Conservation (phyloP, 2,113 vertebrate genomes). For the Vireo altiloquus region DNA sequence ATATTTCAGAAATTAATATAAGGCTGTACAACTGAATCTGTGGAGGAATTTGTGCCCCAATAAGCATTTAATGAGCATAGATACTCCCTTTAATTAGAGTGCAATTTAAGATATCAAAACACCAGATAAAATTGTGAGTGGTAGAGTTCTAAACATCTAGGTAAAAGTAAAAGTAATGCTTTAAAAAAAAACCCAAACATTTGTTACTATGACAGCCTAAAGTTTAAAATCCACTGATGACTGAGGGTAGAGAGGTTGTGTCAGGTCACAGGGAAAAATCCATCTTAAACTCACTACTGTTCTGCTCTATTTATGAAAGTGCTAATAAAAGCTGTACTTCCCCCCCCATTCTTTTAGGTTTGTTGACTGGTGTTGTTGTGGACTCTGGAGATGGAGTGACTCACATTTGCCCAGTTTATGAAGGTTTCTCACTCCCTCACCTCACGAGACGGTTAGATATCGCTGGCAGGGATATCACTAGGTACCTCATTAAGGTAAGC, state of each 20-base stretch:
- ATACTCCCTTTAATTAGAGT: background rate
- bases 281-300: rapidly evolving
- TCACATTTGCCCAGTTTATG: constrained; percentile 97
- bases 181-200: rapidly evolving
- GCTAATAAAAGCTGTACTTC: background rate
- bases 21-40: background rate
- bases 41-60: background rate
- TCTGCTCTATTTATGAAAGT: background rate
- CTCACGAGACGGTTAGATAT: constrained; percentile 95
- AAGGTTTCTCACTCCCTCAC: constrained; percentile 96
- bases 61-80: background rate
- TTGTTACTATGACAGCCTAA: background rate
- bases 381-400: constrained; percentile 97
- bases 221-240: background rate
- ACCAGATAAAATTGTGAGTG: background rate
- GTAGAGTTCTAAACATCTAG: background rate
- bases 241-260: background rate
- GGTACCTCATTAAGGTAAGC: constrained; percentile 95
- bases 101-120: background rate
- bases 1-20: background rate
- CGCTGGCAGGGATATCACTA: constrained; percentile 95
- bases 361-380: constrained; percentile 94
- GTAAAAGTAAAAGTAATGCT: background rate
- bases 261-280: background rate
- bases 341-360: constrained; percentile 68